These are phyloP conservation scores for Malurus leucopterus DNA, from an alignment of 2,797 vertebrate genomes.

Conservation along the genomic window DNA sequence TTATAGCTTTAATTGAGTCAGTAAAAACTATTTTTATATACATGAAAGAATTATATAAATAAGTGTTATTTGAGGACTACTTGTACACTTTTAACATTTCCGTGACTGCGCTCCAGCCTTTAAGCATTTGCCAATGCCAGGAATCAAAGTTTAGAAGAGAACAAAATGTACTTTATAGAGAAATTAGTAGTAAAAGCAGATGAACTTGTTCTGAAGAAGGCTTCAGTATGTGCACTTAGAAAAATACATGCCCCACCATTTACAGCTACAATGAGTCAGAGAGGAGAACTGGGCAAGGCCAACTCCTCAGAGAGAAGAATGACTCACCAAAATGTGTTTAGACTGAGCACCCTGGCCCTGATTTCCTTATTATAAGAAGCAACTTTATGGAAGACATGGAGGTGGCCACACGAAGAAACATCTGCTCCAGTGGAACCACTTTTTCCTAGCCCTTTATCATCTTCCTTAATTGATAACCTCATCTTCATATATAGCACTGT, in stretches of 20 bases:
- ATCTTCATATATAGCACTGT: not conserved
- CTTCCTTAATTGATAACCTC: not conserved
- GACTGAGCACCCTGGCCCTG: not conserved
- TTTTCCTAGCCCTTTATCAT: not conserved
- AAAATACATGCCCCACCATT: slow-evolving; percentile 1
- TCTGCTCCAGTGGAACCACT: not conserved
- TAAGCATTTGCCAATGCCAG: not conserved
- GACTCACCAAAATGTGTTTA: slow-evolving; percentile 8
- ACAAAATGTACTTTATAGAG: not conserved
- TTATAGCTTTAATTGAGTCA: not conserved
- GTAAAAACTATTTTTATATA: not conserved
- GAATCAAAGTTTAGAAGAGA: not conserved
- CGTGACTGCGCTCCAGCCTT: not conserved
- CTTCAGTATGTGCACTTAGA: not conserved
- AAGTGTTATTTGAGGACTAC: not conserved
- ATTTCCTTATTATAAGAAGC: not conserved
- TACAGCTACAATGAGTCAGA: slow-evolving; percentile 30
- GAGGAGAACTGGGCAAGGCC: not conserved
- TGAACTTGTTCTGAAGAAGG: not conserved
- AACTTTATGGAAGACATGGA: not conserved
- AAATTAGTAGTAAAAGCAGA: slow-evolving; percentile 1
- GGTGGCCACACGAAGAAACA: not conserved
- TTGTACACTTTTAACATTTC: not conserved
- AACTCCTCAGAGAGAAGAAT: slow-evolving; percentile 8
- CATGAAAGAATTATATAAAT: not conserved